Evolutionary conservation across 2,888 invertebrate species (phyloP), one percentile per base, ranked within the genome.

Genomic region (Tetanocera ferruginea): DNA sequence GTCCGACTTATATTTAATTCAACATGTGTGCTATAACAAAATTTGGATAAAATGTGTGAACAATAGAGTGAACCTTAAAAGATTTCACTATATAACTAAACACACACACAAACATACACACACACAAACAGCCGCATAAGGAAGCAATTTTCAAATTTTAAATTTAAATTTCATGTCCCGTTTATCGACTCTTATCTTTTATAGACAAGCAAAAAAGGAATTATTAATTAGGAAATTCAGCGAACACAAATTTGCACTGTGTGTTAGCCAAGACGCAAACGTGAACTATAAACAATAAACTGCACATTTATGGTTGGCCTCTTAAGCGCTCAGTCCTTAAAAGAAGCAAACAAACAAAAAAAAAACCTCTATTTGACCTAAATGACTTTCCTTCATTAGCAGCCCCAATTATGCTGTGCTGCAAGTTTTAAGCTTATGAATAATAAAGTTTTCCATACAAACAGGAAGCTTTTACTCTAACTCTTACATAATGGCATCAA

Each of bases 81-180:
- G 25, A 14, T 25, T 60, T 60, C 28, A 14, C 60, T 23, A 0
- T 28, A 60, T 28, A 11, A 51, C 28, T 14, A 62, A 64, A n/a
- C n/a, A n/a, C n/a, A n/a, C 31, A 11, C 69, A 51, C 31, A 62
- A 64, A n/a, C 31, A 17, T 34, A n/a, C 31, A 17, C 64, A 43
- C 11, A 43, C 11, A 43, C 4, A 43, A 43, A 43, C 43, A 43
- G 2, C 43, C 1, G 43, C 23, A 25, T 34, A 72, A 57, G 72
- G 57, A 57, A 55, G 37, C 34, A 19, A 31, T 37, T 55, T 37
- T 19, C 57, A 78, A 80, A 77, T 76, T 84, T 84, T 84, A 86
- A 86, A 86, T 86, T 86, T 86, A 84, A 86, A 85, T 86, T 86
- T 86, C 86, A 84, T 86, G 86, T 86, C 86, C 86, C 86, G 86